phyloP scores from a whole-genome alignment of 2,888 invertebrate genomes.

The Stenichneumon culpator region DNA sequence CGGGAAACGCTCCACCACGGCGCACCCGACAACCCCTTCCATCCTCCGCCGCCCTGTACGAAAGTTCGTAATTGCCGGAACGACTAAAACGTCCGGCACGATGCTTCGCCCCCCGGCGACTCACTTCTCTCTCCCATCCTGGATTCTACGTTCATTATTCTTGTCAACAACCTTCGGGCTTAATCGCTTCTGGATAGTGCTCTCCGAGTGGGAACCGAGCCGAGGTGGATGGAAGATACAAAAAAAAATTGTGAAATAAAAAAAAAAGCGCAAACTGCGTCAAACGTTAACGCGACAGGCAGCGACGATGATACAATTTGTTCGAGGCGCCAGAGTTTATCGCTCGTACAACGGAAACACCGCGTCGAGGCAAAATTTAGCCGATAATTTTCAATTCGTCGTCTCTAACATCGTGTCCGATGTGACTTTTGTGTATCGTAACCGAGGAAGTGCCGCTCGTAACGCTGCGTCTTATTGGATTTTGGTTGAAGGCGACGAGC shows the following conservation, averaged over 20 bases:
- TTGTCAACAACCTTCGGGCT: constrained; percentile 45
- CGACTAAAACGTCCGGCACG: constrained; percentile 44
- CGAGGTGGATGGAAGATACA: background rate
- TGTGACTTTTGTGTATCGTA: too few relatives aligned
- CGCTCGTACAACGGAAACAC: background rate
- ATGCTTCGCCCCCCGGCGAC: background rate
- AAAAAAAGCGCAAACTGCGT: constrained; percentile 21
- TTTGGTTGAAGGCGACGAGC: too few relatives aligned
- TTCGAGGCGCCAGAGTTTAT: background rate
- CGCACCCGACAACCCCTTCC: background rate
- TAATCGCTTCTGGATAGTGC: constrained; percentile 38
- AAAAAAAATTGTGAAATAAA: background rate
- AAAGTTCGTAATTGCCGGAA: constrained; percentile 61
- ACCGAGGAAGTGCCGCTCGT: too few relatives aligned
- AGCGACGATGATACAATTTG: too few relatives aligned
- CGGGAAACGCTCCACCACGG: constrained; percentile 59
- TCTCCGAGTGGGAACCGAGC: background rate
- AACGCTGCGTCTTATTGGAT: too few relatives aligned
- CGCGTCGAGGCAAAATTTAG: background rate
- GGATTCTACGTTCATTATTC: constrained; percentile 56
- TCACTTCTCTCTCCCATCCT: background rate
- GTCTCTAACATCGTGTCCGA: too few relatives aligned
- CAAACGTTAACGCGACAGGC: constrained; percentile 1
- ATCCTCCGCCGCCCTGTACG: constrained; percentile 2
- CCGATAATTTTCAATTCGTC: too few relatives aligned